Conservation (phyloP, 1,140 invertebrate genomes). For the Drosophila saltans region DNA sequence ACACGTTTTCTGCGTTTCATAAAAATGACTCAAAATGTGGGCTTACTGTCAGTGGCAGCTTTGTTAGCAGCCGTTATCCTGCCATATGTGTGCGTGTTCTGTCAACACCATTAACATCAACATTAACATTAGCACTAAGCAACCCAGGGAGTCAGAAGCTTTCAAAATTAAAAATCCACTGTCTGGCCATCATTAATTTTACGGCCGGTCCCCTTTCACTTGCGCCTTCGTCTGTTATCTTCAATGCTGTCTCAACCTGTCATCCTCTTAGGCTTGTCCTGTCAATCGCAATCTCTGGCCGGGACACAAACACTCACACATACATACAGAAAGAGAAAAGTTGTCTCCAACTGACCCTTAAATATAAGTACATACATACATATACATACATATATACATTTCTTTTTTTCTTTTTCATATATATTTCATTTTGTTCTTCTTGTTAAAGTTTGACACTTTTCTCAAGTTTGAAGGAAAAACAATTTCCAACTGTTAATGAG, state of each 20-base stretch:
- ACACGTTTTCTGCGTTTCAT: conserved; percentile 36
- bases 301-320: background rate
- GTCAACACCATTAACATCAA: conserved; percentile 47
- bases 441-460: background rate
- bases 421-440: too few species aligned
- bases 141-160: conserved; percentile 8
- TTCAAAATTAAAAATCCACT: conserved; percentile 58
- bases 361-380: background rate
- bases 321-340: background rate
- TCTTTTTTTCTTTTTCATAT: too few species aligned
- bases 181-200: conserved; percentile 73
- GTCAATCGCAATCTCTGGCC: conserved; percentile 7
- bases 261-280: conserved; percentile 1
- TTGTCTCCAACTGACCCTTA: conserved; percentile 6
- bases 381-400: background rate
- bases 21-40: conserved; percentile 48
- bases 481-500: conserved; percentile 9
- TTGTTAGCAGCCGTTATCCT: conserved; percentile 37
- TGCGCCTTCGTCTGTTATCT: background rate
- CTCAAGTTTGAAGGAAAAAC: background rate
- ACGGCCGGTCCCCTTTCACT: conserved; percentile 28
- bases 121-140: conserved; percentile 3
- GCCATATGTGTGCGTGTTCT: conserved; percentile 29
- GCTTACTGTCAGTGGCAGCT: conserved; percentile 44
- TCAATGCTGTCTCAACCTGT: background rate